phyloP scores from a whole-genome alignment of 1,140 invertebrate species.

The Trachymyrmex cornetzi region DNA sequence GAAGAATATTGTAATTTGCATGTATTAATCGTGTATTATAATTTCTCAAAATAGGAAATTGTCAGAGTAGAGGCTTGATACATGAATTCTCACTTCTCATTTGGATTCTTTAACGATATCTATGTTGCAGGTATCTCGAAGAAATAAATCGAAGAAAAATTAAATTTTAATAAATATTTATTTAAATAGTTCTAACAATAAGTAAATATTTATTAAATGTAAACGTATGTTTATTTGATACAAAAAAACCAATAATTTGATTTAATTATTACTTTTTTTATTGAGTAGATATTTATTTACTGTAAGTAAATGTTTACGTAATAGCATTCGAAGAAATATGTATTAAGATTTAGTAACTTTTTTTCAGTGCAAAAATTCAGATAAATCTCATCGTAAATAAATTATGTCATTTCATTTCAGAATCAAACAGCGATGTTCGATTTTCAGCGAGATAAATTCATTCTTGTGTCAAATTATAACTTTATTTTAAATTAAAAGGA shows the following conservation, averaged over 20 bases:
- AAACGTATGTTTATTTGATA: no score
- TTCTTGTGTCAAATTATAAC: neutral
- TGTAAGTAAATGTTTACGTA: no score
- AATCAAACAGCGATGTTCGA: neutral
- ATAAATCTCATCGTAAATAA: neutral
- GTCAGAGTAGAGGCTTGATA: neutral
- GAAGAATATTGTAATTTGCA: neutral
- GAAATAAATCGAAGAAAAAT: no score
- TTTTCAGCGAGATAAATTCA: neutral
- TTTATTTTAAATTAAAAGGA: slow-evolving; percentile 4
- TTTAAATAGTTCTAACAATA: no score
- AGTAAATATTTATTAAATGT: no score
- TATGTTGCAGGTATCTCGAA: no score
- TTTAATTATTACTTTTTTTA: no score
- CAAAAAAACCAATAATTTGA: no score
- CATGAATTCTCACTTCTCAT: neutral
- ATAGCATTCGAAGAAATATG: no score
- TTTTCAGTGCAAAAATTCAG: neutral
- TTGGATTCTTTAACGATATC: neutral
- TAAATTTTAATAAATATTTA: no score
- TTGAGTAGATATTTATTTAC: no score
- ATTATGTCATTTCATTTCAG: neutral
- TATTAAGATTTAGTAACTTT: no score
- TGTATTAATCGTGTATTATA: neutral
- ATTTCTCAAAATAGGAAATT: neutral